Base-by-base conservation (phyloP, 2,888 invertebrate species). In the Melieria picta region DNA sequence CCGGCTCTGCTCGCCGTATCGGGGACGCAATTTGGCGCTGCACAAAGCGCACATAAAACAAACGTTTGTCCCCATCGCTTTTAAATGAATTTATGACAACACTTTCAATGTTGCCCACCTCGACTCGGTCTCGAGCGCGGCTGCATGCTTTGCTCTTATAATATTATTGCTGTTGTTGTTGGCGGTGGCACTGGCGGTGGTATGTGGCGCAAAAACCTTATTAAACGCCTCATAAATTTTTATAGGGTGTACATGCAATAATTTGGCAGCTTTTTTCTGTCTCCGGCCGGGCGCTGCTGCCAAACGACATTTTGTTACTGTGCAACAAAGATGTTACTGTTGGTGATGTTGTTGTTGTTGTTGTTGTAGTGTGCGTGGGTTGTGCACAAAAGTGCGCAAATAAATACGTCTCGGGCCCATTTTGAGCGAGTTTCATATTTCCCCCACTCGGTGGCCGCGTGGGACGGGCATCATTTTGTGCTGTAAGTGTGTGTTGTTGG, bases 201-300 rank as follows among this genome's bases (percentile, higher is more conserved):
- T 65, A 71, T 69, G 61, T 66, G 66, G 46, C 50, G 58, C 10
- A 52, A 79, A 82, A 83, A 83, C 80, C 82, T 83, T 82, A 82
- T 82, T 82, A 82, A 82, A 83, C 81, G 82, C 80, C 81, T 81
- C 83, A 82, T 82, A 82, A 83, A 82, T 82, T 83, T 82, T 83
- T 81, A 83, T 83, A 80, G 80, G 80, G 79, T 82, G 81, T 80
- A 78, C 81, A 81, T 79, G 80, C 81, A 82, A 83, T 83, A 81
- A 82, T 81, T 73, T 72, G 58, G 58, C 64, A 72, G 70, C 66
- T 69, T 72, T 65, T 71, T 65, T 43, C 62, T 45, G 13, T 61
- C 4, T 9, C 13, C 11, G 11, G 10, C 45, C 11, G 11, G 11
- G 9, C 52, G 52, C 9, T 52, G 6, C 6, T 52, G 52, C 7